Conservation (phyloP, 2,797 vertebrate species). For the Erpetoichthys calabaricus region DNA sequence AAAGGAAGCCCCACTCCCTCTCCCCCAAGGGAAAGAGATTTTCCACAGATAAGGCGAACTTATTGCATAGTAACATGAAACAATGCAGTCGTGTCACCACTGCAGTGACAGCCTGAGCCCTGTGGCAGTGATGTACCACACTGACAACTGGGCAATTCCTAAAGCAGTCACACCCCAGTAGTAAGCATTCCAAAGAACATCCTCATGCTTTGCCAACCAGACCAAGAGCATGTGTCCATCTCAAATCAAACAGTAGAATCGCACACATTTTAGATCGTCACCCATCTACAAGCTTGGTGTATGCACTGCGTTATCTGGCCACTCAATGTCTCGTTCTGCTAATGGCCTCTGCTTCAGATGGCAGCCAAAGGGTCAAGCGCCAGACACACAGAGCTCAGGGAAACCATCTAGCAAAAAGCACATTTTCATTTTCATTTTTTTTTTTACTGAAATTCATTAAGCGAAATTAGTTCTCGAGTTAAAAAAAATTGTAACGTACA, state of each 20-base stretch:
- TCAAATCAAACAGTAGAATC: too few species aligned
- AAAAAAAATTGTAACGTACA: constrained; percentile 66
- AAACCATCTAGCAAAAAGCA: constrained; percentile 34
- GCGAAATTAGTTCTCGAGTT: constrained; percentile 22
- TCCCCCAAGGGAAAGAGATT: constrained; percentile 30
- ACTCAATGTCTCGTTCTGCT: background rate
- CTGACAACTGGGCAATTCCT: background rate
- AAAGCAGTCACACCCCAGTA: too few species aligned
- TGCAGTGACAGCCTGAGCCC: constrained; percentile 42
- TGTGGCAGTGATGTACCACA: constrained; percentile 8
- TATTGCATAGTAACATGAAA: constrained; percentile 83
- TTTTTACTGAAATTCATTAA: constrained; percentile 19
- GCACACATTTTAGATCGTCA: background rate
- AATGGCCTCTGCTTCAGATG: background rate
- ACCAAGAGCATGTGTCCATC: too few species aligned
- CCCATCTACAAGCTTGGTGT: background rate
- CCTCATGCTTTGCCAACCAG: too few species aligned
- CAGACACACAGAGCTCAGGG: constrained; percentile 31
- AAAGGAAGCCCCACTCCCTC: too few species aligned
- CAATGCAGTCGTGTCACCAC: constrained; percentile 46
- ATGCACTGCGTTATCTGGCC: background rate
- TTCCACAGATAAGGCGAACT: constrained; percentile 66
- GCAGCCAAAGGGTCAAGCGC: constrained; percentile 3
- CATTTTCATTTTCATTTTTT: constrained; percentile 24
- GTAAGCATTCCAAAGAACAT: too few species aligned